A percentile compares a stretch with the other conserved stretches of the same genome.
phyloP scores from a whole-genome alignment of 30 jellyfish, hydroid and myxozoan genomes.

The Nemopilema nomurai region DNA sequence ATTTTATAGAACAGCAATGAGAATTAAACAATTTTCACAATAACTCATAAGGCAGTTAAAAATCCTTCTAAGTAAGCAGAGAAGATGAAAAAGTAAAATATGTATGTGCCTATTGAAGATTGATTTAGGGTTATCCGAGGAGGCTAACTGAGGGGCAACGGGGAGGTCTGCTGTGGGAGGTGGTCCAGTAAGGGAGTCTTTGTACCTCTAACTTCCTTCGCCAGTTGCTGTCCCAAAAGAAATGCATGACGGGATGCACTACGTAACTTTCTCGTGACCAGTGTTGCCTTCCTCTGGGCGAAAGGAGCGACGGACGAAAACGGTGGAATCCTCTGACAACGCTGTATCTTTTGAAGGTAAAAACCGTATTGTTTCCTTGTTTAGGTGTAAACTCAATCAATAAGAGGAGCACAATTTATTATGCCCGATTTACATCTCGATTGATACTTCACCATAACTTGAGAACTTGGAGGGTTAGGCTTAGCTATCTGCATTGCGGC shows the following conservation, averaged over 20 bases:
- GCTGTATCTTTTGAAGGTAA: not conserved
- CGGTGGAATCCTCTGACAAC: not conserved
- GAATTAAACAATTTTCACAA: no score
- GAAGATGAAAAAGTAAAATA: no score
- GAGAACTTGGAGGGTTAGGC: not conserved
- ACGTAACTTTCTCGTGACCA: constrained; percentile 59
- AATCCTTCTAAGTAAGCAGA: no score
- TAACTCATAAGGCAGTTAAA: no score
- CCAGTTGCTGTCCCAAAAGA: not conserved
- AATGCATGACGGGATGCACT: constrained; percentile 45
- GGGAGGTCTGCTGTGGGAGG: no score
- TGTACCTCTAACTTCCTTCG: not conserved
- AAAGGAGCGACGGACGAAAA: not conserved
- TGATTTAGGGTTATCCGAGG: no score
- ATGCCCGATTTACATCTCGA: no score
- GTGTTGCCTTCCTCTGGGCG: constrained; percentile 7
- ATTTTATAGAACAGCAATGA: no score
- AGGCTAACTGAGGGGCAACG: no score
- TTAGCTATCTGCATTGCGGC: not conserved
- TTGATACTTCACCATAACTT: not conserved
- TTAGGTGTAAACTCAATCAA: not conserved
- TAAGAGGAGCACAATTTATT: no score
- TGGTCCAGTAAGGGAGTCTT: no score
- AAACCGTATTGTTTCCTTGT: not conserved
- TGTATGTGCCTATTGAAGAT: no score